phyloP scores from a whole-genome alignment of 2,113 vertebrate genomes.

The Hystrix brachyura region DNA sequence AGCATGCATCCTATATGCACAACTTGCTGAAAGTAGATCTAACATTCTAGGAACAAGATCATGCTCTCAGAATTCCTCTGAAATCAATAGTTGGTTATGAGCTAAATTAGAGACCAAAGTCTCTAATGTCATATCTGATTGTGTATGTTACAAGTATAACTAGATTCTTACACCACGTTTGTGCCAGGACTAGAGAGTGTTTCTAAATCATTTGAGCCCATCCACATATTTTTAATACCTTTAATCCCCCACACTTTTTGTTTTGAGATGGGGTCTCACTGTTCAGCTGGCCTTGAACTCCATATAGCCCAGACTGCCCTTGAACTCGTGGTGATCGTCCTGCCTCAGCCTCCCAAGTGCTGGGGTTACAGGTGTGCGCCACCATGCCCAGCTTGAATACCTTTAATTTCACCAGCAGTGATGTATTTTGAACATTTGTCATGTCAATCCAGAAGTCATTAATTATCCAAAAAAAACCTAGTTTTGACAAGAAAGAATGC shows the following conservation, averaged over 20 bases:
- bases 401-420: background rate
- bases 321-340: background rate
- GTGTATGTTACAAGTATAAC: background rate
- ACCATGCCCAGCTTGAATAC: background rate
- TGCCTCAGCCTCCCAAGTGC: background rate
- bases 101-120: background rate
- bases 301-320: background rate
- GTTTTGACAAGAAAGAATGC: background rate
- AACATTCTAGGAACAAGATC: background rate
- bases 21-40: background rate
- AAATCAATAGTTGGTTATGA: background rate
- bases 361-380: background rate
- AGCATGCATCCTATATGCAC: background rate
- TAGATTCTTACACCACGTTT: background rate
- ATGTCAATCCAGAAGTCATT: background rate
- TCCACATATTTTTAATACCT: background rate
- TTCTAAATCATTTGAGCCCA: background rate
- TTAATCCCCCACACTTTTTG: background rate
- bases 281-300: background rate
- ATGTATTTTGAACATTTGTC: background rate
- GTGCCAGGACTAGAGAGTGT: background rate
- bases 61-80: background rate
- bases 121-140: background rate
- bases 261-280: background rate
- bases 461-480: background rate